phyloP scores from a whole-genome alignment of 2,888 invertebrate genomes.

The Venustoraphidia nigricollis region DNA sequence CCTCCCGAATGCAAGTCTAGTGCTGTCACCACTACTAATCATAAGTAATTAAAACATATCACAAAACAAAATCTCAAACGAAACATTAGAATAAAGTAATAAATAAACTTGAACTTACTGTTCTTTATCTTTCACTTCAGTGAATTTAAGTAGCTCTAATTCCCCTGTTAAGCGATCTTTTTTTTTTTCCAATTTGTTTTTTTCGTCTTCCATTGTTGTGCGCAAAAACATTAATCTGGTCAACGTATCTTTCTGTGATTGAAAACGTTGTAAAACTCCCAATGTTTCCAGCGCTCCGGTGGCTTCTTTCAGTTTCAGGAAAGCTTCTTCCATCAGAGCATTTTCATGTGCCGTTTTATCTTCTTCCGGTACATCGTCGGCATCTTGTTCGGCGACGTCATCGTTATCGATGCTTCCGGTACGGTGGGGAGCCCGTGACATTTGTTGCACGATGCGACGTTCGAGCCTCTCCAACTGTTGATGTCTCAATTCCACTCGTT shows the following conservation, averaged over 20 bases:
- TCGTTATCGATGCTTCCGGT: slow-evolving; percentile 10
- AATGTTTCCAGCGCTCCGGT: slow-evolving; percentile 62
- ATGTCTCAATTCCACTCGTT: slow-evolving; percentile 54
- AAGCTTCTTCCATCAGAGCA: slow-evolving; percentile 44
- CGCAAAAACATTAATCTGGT: slow-evolving; percentile 53
- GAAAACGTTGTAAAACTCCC: slow-evolving; percentile 59
- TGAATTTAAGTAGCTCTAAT: slow-evolving; percentile 62
- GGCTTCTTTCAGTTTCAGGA: slow-evolving; percentile 58
- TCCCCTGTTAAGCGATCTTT: slow-evolving; percentile 49
- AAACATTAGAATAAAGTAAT: not conserved
- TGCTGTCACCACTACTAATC: slow-evolving; percentile 42
- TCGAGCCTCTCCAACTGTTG: slow-evolving; percentile 62
- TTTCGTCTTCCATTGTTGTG: slow-evolving; percentile 57
- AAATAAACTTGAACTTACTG: slow-evolving; percentile 37
- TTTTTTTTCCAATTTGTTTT: slow-evolving; percentile 47
- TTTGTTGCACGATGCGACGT: slow-evolving; percentile 50
- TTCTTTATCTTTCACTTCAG: slow-evolving; percentile 65
- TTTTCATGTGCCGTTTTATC: slow-evolving; percentile 18
- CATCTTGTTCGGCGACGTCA: slow-evolving; percentile 29
- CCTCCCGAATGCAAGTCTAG: too few species aligned
- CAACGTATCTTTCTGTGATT: slow-evolving; percentile 57
- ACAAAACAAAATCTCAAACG: not conserved
- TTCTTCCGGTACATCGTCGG: slow-evolving; percentile 29
- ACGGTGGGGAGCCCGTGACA: slow-evolving; percentile 6
- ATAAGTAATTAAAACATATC: not conserved